phyloP scores from a whole-genome alignment of 2,113 vertebrate species.

The Corythornis vintsioides region DNA sequence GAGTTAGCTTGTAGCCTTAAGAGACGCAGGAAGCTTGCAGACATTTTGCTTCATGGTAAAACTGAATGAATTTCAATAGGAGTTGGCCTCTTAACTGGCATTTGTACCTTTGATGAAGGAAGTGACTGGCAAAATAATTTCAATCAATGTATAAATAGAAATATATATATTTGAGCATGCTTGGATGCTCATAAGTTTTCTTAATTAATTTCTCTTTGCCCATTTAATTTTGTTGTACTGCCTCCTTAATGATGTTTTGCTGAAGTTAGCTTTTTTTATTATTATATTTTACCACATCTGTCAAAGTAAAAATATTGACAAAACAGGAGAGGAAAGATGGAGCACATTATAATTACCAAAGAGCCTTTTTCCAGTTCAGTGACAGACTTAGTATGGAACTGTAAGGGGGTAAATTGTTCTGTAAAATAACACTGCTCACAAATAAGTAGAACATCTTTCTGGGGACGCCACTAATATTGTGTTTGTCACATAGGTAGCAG shows the following conservation, averaged over 20 bases:
- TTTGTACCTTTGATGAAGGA: constrained; percentile 17
- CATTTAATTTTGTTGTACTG: neutral
- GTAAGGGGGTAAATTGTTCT: neutral
- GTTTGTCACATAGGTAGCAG: constrained; percentile 12
- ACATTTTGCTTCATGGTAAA: constrained; percentile 12
- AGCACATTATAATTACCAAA: neutral
- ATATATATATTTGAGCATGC: neutral
- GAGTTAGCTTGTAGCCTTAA: neutral
- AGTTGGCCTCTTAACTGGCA: neutral
- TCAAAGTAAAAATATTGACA: constrained; percentile 37
- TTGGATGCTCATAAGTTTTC: constrained; percentile 9
- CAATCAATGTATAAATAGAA: neutral
- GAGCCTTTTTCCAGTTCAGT: constrained; percentile 5
- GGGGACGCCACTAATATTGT: neutral
- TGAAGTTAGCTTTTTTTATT: neutral
- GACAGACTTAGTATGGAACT: neutral
- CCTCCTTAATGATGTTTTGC: neutral
- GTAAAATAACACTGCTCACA: constrained; percentile 6
- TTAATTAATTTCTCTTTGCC: constrained; percentile 34
- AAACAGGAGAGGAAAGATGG: neutral
- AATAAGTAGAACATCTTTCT: constrained; percentile 8
- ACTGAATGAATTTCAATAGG: neutral
- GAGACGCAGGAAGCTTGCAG: neutral
- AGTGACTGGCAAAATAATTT: neutral
- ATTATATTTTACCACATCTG: neutral